Percentiles rank a stretch among this genome's conserved stretches.
Evolutionary conservation across 2,113 vertebrate genomes (phyloP).

Genomic region (Zapornia atra): DNA sequence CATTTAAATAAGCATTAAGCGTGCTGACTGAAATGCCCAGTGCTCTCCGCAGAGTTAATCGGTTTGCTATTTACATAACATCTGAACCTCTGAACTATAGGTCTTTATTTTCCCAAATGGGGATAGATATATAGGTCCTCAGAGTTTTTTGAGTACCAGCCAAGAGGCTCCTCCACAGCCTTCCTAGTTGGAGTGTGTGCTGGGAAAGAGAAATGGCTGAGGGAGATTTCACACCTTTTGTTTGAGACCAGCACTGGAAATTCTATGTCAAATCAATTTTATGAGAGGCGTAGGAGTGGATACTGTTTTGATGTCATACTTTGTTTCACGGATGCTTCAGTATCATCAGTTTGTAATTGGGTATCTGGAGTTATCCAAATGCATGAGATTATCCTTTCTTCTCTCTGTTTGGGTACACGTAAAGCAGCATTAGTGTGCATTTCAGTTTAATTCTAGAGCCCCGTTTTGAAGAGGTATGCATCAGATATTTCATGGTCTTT

Average conservation of each 20-base stretch:
- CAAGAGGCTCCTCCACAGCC: not conserved
- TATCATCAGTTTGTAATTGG: not conserved
- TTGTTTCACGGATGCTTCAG: not conserved
- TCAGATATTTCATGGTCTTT: not conserved
- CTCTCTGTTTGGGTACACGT: not conserved
- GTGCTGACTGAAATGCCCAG: not conserved
- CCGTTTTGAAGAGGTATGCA: not conserved
- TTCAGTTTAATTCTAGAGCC: not conserved
- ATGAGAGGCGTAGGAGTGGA: not conserved
- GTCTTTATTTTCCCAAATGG: not conserved
- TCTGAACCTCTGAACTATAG: not conserved
- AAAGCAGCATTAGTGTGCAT: not conserved
- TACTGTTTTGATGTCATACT: not conserved
- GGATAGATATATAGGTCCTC: not conserved
- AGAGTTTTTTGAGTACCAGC: not conserved
- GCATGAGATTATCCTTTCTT: not conserved
- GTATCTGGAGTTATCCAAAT: not conserved
- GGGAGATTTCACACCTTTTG: not conserved
- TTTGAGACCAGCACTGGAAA: not conserved
- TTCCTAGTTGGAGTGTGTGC: not conserved
- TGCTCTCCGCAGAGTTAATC: not conserved
- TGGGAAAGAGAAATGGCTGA: not conserved
- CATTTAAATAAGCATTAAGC: not conserved
- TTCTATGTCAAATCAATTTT: not conserved
- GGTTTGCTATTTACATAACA: not conserved